Conservation (phyloP, 2,797 vertebrate species). For the Bradypus variegatus region DNA sequence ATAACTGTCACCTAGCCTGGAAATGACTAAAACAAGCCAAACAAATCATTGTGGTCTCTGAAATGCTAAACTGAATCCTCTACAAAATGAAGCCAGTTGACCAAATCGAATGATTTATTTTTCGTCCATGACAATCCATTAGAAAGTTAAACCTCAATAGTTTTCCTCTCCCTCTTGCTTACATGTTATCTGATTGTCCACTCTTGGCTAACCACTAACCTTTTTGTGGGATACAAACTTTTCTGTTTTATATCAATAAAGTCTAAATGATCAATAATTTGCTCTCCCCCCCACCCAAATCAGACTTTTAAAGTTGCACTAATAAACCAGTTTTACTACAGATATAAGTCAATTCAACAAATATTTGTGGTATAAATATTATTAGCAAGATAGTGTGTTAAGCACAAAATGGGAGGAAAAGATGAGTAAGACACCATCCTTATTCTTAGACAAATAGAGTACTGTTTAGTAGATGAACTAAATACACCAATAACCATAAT, state of each 20-base stretch:
- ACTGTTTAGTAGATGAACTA: neutral
- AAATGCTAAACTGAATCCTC: neutral
- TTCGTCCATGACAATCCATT: neutral
- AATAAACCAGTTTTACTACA: neutral
- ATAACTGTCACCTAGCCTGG: neutral
- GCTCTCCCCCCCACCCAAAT: neutral
- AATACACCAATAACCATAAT: neutral
- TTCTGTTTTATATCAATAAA: neutral
- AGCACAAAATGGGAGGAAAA: neutral
- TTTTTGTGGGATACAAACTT: neutral
- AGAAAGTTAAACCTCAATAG: neutral
- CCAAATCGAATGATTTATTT: neutral
- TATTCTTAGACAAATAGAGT: neutral
- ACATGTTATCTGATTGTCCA: neutral
- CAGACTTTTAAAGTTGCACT: conserved; percentile 14
- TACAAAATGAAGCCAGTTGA: conserved; percentile 13
- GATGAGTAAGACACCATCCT: neutral
- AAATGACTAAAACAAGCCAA: conserved; percentile 12
- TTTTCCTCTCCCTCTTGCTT: neutral
- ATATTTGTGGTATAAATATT: neutral
- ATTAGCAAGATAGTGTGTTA: neutral
- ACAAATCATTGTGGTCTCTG: neutral
- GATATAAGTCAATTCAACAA: conserved; percentile 17
- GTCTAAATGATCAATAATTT: neutral
- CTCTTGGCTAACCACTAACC: neutral